Percentiles rank a stretch among this genome's conserved stretches.
These are phyloP conservation scores for Bombylius discolor DNA, from an alignment of 2,888 invertebrate genomes.

Conservation along the genomic window DNA sequence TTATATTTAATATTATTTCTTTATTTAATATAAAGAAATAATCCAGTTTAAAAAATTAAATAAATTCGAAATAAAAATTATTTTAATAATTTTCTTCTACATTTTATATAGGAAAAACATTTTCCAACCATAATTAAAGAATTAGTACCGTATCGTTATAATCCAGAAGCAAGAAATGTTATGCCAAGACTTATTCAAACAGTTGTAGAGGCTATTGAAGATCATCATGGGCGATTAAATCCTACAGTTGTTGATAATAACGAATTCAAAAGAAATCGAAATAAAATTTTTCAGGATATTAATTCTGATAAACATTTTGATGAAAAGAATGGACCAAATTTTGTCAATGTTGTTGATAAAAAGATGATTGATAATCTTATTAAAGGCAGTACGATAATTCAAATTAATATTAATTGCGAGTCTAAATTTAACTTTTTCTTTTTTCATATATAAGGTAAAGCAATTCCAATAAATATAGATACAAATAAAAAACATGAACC, in stretches of 20 bases:
- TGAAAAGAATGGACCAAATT: slow-evolving; percentile 44
- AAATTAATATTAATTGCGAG: too few species aligned
- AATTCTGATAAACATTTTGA: slow-evolving; percentile 53
- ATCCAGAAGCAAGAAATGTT: slow-evolving; percentile 42
- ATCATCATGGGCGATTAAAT: slow-evolving; percentile 54
- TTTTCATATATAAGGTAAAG: slow-evolving; percentile 3
- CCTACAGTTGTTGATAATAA: slow-evolving; percentile 54
- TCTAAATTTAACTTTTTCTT: too few species aligned
- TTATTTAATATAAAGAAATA: too few species aligned
- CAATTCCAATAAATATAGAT: slow-evolving; percentile 12
- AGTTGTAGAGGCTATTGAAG: slow-evolving; percentile 55
- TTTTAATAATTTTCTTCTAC: too few species aligned
- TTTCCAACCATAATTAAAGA: slow-evolving; percentile 44
- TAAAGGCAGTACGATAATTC: slow-evolving; percentile 6
- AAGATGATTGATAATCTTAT: slow-evolving; percentile 23
- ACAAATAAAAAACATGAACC: slow-evolving; percentile 34
- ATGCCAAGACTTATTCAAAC: slow-evolving; percentile 41
- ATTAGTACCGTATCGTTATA: slow-evolving; percentile 47
- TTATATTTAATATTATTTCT: too few species aligned
- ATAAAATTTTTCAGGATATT: slow-evolving; percentile 48
- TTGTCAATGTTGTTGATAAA: slow-evolving; percentile 39
- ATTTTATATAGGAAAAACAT: slow-evolving; percentile 28
- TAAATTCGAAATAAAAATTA: too few species aligned
- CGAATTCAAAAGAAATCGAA: slow-evolving; percentile 53
- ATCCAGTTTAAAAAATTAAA: too few species aligned